phyloP scores from a whole-genome alignment of 2,888 invertebrate genomes.

The Paralinhomoeus sp. region DNA sequence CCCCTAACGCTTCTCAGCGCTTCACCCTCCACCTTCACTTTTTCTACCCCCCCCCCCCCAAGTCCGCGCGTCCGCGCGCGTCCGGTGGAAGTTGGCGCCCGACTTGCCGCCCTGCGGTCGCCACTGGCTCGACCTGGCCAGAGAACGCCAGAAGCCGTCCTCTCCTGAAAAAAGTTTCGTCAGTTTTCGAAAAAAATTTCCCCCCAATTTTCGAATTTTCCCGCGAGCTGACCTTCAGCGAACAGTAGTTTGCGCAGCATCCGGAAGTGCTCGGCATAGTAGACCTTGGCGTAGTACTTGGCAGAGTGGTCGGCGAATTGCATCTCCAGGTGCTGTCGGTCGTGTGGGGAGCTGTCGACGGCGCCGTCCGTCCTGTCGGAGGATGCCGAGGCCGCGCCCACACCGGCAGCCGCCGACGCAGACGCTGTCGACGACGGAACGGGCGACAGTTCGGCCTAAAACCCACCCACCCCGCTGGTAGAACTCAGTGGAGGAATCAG shows the following conservation, averaged over 20 bases:
- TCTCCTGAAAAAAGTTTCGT: slow-evolving; percentile 16
- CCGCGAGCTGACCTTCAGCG: slow-evolving; percentile 36
- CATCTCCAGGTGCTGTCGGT: slow-evolving; percentile 28
- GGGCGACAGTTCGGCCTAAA: neutral
- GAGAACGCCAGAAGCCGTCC: slow-evolving; percentile 47
- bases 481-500: too few species aligned
- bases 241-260: slow-evolving; percentile 43
- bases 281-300: slow-evolving; percentile 56
- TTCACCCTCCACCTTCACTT: too few species aligned
- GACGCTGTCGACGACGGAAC: neutral
- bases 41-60: too few species aligned
- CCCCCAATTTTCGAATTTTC: too few species aligned
- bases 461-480: too few species aligned
- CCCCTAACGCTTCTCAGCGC: too few species aligned
- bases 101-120: slow-evolving; percentile 87
- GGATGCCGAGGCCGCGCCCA: neutral
- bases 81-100: slow-evolving; percentile 83
- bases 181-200: too few species aligned
- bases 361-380: neutral
- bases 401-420: too few species aligned
- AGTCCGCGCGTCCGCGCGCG: too few species aligned
- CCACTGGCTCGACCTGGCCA: slow-evolving; percentile 66
- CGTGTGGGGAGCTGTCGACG: slow-evolving; percentile 1
- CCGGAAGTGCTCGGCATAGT: slow-evolving; percentile 69
- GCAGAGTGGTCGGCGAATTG: slow-evolving; percentile 40